Percentiles rank a stretch among this genome's conserved stretches.
Evolutionary conservation across 1,140 invertebrate genomes (phyloP).

Genomic region (Lycorma delicatula): DNA sequence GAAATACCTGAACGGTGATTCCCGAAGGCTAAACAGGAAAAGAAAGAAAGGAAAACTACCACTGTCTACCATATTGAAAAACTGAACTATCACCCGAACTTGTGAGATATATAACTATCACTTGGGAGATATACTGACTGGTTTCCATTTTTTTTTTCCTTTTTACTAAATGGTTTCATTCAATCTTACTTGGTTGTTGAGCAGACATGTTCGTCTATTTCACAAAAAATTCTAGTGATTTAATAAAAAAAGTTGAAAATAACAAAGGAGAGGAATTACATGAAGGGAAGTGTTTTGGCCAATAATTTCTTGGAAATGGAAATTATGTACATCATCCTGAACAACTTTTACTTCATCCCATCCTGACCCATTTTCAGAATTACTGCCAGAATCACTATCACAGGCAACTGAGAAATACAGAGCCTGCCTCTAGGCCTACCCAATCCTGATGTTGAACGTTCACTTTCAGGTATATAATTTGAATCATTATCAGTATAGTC

Average conservation of each 20-base stretch:
- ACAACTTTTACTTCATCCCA: conserved; percentile 4
- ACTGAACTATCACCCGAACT: conserved; percentile 13
- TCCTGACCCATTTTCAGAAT: neutral
- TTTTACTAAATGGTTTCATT: neutral
- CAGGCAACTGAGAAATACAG: too few relatives aligned
- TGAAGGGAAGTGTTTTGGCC: neutral
- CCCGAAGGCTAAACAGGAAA: too few relatives aligned
- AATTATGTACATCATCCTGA: neutral
- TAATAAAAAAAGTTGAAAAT: conserved; percentile 11
- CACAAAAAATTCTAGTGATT: neutral
- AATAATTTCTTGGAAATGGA: neutral
- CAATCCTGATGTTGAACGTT: too few relatives aligned
- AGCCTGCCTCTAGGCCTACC: too few relatives aligned
- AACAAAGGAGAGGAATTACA: neutral
- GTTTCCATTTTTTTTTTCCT: neutral
- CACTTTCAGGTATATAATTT: too few relatives aligned
- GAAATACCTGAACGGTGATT: too few relatives aligned
- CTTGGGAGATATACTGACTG: conserved; percentile 5
- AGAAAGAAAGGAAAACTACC: neutral
- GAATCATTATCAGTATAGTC: too few relatives aligned
- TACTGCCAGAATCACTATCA: too few relatives aligned
- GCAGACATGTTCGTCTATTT: conserved; percentile 12
- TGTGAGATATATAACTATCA: conserved; percentile 11
- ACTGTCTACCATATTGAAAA: conserved; percentile 16
- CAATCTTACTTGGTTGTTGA: neutral